Evolutionary conservation across 2,888 invertebrate species (phyloP).

Genomic region (Luffia ferchaultella): DNA sequence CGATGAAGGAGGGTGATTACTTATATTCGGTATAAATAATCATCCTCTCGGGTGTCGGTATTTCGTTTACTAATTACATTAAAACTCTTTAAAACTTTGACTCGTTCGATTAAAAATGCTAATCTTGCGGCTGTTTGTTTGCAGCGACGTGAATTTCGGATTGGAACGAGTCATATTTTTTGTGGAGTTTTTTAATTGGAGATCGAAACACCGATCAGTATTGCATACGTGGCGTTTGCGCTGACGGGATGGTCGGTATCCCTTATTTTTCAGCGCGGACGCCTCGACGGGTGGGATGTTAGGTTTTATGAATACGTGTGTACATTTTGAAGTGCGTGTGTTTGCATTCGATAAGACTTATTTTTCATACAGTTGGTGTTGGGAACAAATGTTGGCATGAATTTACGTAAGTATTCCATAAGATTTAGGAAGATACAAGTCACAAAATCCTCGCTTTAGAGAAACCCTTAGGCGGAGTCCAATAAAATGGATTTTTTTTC

Average conservation of each 20-base stretch:
- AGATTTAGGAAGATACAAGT: constrained; percentile 23
- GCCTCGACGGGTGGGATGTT: constrained; percentile 25
- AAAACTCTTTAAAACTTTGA: too few relatives aligned
- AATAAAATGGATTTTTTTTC: background rate
- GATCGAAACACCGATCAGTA: too few relatives aligned
- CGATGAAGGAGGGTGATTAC: background rate
- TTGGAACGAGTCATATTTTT: too few relatives aligned
- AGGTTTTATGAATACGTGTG: constrained; percentile 29
- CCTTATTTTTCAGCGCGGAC: background rate
- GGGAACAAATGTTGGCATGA: constrained; percentile 49
- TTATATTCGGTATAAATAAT: background rate
- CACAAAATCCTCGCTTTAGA: too few relatives aligned
- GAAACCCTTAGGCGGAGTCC: background rate
- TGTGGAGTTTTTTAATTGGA: too few relatives aligned
- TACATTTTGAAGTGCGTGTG: constrained; percentile 27
- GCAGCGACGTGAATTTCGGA: too few relatives aligned
- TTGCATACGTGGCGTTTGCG: background rate
- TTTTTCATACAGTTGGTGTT: constrained; percentile 51
- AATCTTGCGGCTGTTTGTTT: too few relatives aligned
- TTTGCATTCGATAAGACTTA: constrained; percentile 28
- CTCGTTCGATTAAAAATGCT: too few relatives aligned
- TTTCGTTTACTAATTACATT: too few relatives aligned
- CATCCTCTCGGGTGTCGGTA: background rate
- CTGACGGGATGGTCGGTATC: background rate
- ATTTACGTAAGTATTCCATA: constrained; percentile 46